Evolutionary conservation across 2,797 vertebrate species (phyloP).

Genomic region (Harpagifer antarcticus): DNA sequence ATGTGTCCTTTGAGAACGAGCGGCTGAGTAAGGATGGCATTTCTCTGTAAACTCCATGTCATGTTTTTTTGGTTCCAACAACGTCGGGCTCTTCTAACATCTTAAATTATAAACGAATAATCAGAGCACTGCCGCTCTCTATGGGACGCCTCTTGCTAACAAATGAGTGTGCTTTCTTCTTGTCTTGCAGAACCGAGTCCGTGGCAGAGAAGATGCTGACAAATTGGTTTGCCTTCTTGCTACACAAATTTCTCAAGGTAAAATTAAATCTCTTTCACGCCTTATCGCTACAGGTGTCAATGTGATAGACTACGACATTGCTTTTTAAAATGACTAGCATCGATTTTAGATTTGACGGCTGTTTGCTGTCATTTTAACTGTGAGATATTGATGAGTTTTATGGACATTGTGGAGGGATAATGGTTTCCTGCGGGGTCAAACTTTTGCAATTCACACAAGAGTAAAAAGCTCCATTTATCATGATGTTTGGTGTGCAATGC

Average conservation of each 20-base stretch:
- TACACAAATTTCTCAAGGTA: conserved; percentile 98
- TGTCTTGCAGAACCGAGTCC: conserved; percentile 91
- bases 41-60: conserved; percentile 51
- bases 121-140: conserved; percentile 62
- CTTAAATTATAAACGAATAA: conserved; percentile 70
- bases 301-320: conserved; percentile 18
- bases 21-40: conserved; percentile 25
- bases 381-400: conserved; percentile 37
- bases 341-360: conserved; percentile 52
- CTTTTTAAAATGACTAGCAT: conserved; percentile 35
- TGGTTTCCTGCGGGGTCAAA: conserved; percentile 34
- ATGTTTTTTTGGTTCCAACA: conserved; percentile 38
- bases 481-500: conserved; percentile 34
- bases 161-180: conserved; percentile 55
- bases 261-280: conserved; percentile 44
- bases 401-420: conserved; percentile 23
- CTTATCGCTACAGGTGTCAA: conserved; percentile 53
- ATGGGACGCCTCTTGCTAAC: conserved; percentile 61
- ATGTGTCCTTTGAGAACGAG: conserved; percentile 38
- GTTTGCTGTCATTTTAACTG: conserved; percentile 30
- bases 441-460: conserved; percentile 9
- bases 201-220: conserved; percentile 99
- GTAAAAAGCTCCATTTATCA: conserved; percentile 6
- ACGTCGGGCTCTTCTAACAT: conserved; percentile 41
- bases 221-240: conserved; percentile 97